These are phyloP conservation scores for Malurus elegans DNA, from an alignment of 2,113 vertebrate species.

Conservation along the genomic window DNA sequence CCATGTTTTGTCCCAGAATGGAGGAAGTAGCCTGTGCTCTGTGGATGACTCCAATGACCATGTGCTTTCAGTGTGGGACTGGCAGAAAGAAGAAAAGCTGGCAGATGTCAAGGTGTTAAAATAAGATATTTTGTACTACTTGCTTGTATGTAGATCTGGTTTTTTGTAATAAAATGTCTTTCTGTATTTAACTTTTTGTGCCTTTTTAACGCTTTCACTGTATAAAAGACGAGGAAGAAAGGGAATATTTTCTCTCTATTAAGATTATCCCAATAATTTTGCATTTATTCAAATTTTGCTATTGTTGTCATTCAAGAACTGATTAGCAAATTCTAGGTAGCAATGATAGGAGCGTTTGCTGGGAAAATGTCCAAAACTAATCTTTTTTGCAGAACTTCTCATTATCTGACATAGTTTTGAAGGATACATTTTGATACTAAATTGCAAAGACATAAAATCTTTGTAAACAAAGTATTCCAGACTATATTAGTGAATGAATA, in stretches of 20 bases:
- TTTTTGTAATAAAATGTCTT: background rate
- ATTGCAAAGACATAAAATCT: background rate
- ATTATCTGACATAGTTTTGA: background rate
- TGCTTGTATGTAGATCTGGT: constrained; percentile 18
- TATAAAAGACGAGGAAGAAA: background rate
- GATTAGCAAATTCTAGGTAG: background rate
- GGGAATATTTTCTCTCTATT: background rate
- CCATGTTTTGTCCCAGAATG: constrained; percentile 79
- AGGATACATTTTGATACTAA: background rate
- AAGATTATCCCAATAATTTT: background rate
- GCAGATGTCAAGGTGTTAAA: constrained; percentile 90
- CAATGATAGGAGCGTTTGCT: background rate
- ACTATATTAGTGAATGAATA: background rate
- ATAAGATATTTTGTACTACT: constrained; percentile 42
- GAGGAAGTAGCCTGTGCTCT: constrained; percentile 88
- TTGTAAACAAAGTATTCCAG: background rate
- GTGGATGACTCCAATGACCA: constrained; percentile 98
- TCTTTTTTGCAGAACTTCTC: background rate
- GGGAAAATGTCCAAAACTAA: background rate
- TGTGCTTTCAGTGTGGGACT: constrained; percentile 96
- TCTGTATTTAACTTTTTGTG: background rate
- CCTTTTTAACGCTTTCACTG: background rate
- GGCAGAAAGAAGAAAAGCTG: constrained; percentile 92
- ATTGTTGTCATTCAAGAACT: background rate
- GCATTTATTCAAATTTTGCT: background rate